Conservation (phyloP, 2,113 vertebrate species). For the Puntigrus tetrazona region DNA sequence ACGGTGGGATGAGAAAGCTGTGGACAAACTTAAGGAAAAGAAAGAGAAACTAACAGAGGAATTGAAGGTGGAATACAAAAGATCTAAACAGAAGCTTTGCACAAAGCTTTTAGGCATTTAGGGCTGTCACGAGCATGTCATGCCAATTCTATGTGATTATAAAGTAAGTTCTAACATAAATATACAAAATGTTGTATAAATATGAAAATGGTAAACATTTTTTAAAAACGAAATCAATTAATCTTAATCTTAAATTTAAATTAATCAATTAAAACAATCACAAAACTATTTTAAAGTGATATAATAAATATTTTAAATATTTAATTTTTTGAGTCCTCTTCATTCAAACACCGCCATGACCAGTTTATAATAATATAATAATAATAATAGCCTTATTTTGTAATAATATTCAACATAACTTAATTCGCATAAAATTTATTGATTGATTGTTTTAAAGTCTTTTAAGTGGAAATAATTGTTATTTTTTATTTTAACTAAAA, state of each 20-base stretch:
- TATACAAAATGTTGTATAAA: too few species aligned
- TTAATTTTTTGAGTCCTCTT: neutral
- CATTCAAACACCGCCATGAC: neutral
- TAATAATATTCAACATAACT: neutral
- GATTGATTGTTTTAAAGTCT: too few species aligned
- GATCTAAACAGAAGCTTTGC: neutral
- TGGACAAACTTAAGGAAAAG: constrained; percentile 91
- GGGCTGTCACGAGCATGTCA: neutral
- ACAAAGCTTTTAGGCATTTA: neutral
- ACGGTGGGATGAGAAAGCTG: constrained; percentile 91
- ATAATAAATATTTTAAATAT: neutral
- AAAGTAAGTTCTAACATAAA: too few species aligned
- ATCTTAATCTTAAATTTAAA: too few species aligned
- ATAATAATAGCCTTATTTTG: neutral
- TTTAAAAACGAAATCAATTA: neutral
- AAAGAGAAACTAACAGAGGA: constrained; percentile 90
- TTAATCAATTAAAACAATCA: too few species aligned
- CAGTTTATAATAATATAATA: neutral
- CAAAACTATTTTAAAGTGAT: neutral
- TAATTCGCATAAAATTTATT: neutral
- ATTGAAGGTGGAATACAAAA: constrained; percentile 59
- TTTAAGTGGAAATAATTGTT: neutral
- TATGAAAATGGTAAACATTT: neutral
- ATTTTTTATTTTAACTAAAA: neutral
- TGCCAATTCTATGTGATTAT: neutral